Evolutionary conservation across 2,888 invertebrate species (phyloP).

Genomic region (Drosophila flavopinicola): DNA sequence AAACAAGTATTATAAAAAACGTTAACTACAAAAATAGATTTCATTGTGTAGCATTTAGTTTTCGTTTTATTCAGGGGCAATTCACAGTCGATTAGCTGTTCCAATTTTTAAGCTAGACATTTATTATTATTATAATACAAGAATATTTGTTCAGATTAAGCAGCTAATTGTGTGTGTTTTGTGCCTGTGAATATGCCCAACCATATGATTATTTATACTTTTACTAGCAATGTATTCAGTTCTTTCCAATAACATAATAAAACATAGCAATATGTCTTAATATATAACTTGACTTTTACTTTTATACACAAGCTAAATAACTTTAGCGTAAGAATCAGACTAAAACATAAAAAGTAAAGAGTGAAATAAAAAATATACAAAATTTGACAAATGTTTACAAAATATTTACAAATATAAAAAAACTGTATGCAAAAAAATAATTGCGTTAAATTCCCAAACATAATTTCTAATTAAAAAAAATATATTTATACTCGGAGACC

Average conservation of each 20-base stretch:
- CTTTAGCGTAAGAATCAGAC: no score
- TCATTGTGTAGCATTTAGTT: constrained; percentile 24
- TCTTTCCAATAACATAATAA: constrained; percentile 53
- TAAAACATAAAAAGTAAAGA: neutral
- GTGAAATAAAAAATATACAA: no score
- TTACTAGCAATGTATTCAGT: constrained; percentile 30
- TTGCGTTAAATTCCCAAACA: no score
- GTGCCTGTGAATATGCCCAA: constrained; percentile 18
- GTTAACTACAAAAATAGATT: constrained; percentile 1
- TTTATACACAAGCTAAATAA: no score
- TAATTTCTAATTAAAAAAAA: no score
- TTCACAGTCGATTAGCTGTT: constrained; percentile 13
- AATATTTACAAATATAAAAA: no score
- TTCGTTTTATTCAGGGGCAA: neutral
- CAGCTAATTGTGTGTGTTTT: constrained; percentile 3
- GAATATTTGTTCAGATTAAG: constrained; percentile 2
- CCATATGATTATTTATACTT: constrained; percentile 24
- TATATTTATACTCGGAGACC: no score
- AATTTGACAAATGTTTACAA: no score
- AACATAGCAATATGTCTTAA: constrained; percentile 33
- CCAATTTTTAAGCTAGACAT: constrained; percentile 8
- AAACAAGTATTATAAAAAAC: constrained; percentile 41
- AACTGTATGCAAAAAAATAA: no score
- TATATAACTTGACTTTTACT: neutral
- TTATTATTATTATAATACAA: constrained; percentile 2